These are phyloP conservation scores for Xenopus petersii DNA, from an alignment of 2,797 vertebrate species.

Conservation along the genomic window DNA sequence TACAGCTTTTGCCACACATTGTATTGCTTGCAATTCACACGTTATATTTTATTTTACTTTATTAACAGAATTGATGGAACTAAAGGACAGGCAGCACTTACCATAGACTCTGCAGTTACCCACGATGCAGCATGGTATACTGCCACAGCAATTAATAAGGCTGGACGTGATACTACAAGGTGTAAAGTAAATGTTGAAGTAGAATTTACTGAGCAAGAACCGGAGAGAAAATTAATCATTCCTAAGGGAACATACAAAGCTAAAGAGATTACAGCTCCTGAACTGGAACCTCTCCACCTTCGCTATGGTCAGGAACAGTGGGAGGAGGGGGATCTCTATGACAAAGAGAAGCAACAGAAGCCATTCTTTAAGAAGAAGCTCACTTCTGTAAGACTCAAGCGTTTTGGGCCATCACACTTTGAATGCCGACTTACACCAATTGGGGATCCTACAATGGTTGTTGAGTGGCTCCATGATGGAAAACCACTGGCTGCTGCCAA, in stretches of 20 bases:
- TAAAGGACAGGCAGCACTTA: slow-evolving; percentile 88
- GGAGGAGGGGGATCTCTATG: slow-evolving; percentile 97
- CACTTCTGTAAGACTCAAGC: slow-evolving; percentile 89
- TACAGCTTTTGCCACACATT: not conserved
- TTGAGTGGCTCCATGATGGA: slow-evolving; percentile 95
- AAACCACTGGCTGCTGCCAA: slow-evolving; percentile 93
- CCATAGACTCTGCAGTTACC: slow-evolving; percentile 78
- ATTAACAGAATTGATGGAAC: slow-evolving; percentile 83
- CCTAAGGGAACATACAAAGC: slow-evolving; percentile 94
- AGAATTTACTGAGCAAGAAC: slow-evolving; percentile 80
- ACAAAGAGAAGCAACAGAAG: slow-evolving; percentile 98
- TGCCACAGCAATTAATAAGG: slow-evolving; percentile 95
- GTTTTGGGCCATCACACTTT: slow-evolving; percentile 89
- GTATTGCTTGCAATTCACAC: too few relatives aligned
- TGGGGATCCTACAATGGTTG: slow-evolving; percentile 92
- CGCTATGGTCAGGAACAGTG: slow-evolving; percentile 97
- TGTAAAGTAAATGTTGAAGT: slow-evolving; percentile 96
- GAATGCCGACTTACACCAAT: slow-evolving; percentile 95
- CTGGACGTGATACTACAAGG: slow-evolving; percentile 91
- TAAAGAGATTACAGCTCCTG: slow-evolving; percentile 95
- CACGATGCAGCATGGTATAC: slow-evolving; percentile 97
- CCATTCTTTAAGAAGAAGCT: slow-evolving; percentile 97
- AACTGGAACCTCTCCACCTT: slow-evolving; percentile 90
- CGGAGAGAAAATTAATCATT: slow-evolving; percentile 88
- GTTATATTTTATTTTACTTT: not conserved